phyloP scores from a whole-genome alignment of 2,888 invertebrate genomes.

The Brassicogethes aeneus region DNA sequence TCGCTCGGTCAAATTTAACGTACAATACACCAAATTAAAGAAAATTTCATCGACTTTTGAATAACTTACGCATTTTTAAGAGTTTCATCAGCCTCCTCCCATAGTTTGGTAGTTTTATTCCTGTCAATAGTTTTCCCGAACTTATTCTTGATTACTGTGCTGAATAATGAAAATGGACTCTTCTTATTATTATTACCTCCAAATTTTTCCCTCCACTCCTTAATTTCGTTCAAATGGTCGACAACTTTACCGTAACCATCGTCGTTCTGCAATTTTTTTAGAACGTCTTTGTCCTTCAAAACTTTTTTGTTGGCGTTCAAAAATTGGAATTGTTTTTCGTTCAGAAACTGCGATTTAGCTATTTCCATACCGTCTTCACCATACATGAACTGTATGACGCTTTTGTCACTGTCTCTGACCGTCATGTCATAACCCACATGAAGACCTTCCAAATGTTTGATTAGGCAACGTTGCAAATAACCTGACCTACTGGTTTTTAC shows the following conservation, averaged over 20 bases:
- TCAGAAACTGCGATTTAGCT: slow-evolving; percentile 75
- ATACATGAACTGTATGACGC: slow-evolving; percentile 86
- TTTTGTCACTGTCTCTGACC: slow-evolving; percentile 89
- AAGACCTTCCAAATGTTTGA: slow-evolving; percentile 97
- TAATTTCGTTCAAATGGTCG: slow-evolving; percentile 10
- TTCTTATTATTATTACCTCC: slow-evolving; percentile 42
- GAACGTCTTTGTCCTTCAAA: slow-evolving; percentile 48
- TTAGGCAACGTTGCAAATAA: slow-evolving; percentile 92
- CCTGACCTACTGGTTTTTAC: slow-evolving; percentile 99
- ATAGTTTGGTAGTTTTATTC: slow-evolving; percentile 53
- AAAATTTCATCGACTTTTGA: too few relatives aligned
- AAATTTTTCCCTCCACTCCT: slow-evolving; percentile 53
- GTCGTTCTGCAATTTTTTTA: slow-evolving; percentile 52
- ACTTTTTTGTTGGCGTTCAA: slow-evolving; percentile 71
- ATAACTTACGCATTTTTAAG: slow-evolving; percentile 47
- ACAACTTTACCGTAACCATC: background rate
- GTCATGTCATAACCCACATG: slow-evolving; percentile 88
- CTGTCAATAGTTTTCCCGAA: too few relatives aligned
- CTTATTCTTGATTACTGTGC: slow-evolving; percentile 43
- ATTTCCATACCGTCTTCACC: slow-evolving; percentile 94
- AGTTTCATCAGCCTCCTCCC: slow-evolving; percentile 54
- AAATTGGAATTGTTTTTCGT: slow-evolving; percentile 65
- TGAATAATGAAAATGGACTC: slow-evolving; percentile 55
- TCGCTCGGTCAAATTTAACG: too few relatives aligned
- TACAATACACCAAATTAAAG: too few relatives aligned